Conservation (phyloP, 2,888 invertebrate genomes). For the Plebejus anna region DNA sequence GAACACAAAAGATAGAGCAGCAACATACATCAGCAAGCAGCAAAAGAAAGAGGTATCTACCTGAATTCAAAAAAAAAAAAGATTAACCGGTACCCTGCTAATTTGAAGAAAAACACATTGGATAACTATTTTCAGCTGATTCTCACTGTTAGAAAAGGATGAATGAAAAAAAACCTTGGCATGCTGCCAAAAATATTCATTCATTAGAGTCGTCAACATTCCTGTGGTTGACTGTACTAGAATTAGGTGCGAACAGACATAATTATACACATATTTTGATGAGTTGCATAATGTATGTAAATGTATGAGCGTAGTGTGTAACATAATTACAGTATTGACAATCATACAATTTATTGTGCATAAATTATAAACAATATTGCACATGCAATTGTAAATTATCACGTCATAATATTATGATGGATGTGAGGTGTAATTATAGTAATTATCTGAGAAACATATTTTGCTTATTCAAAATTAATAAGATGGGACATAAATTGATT, state of each 20-base stretch:
- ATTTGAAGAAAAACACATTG: no score
- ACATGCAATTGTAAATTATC: constrained; percentile 7
- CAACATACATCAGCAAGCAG: no score
- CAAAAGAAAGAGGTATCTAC: no score
- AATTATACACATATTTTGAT: not conserved
- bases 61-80: no score
- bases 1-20: no score
- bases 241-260: constrained; percentile 1
- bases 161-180: not conserved
- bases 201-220: not conserved
- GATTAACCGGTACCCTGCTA: no score
- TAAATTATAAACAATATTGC: constrained; percentile 9
- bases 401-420: not conserved
- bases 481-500: not conserved
- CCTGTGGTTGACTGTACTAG: not conserved
- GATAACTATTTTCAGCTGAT: no score
- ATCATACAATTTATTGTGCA: constrained; percentile 5
- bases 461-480: not conserved
- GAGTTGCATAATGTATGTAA: constrained; percentile 7
- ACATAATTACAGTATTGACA: constrained; percentile 11
- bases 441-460: not conserved
- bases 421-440: not conserved
- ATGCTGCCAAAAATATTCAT: not conserved
- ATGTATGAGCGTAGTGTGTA: not conserved
- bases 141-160: no score